Percentiles rank a stretch among this genome's conserved stretches.
These are phyloP conservation scores for Bombus impatiens DNA, from an alignment of 1,140 invertebrate species.

Conservation along the genomic window DNA sequence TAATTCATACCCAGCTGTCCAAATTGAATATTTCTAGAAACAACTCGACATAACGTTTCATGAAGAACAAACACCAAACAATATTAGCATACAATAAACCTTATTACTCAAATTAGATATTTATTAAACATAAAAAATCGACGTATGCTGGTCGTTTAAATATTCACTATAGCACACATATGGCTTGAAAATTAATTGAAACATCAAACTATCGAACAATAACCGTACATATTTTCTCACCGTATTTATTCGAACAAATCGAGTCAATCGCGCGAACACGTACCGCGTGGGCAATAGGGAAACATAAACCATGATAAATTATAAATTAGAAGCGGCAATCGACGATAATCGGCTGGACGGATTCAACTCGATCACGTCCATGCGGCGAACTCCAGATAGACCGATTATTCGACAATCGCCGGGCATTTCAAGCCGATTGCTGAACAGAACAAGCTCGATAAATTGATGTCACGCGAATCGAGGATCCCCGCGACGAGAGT, in stretches of 20 bases:
- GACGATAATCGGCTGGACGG: slow-evolving; percentile 8
- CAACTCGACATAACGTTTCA: too few species aligned
- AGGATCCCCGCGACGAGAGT: slow-evolving; percentile 14
- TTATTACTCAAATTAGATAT: too few species aligned
- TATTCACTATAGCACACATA: too few species aligned
- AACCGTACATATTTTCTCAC: background rate
- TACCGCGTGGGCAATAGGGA: background rate
- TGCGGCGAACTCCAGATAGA: slow-evolving; percentile 7
- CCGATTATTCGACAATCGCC: slow-evolving; percentile 48
- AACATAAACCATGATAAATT: slow-evolving; percentile 24
- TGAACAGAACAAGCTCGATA: slow-evolving; percentile 35
- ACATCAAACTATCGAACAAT: background rate
- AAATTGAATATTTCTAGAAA: too few species aligned
- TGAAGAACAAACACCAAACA: too few species aligned
- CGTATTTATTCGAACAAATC: background rate
- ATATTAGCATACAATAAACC: too few species aligned
- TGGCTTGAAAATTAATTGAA: too few species aligned
- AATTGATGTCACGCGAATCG: slow-evolving; percentile 37
- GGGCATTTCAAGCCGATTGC: slow-evolving; percentile 53
- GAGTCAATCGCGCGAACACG: background rate
- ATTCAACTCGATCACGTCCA: slow-evolving; percentile 43
- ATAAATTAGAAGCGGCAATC: slow-evolving; percentile 52
- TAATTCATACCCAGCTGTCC: too few species aligned
- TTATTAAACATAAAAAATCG: too few species aligned
- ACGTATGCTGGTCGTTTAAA: too few species aligned